These are phyloP conservation scores for Rosalia funebris DNA, from an alignment of 2,888 invertebrate species.

Conservation along the genomic window DNA sequence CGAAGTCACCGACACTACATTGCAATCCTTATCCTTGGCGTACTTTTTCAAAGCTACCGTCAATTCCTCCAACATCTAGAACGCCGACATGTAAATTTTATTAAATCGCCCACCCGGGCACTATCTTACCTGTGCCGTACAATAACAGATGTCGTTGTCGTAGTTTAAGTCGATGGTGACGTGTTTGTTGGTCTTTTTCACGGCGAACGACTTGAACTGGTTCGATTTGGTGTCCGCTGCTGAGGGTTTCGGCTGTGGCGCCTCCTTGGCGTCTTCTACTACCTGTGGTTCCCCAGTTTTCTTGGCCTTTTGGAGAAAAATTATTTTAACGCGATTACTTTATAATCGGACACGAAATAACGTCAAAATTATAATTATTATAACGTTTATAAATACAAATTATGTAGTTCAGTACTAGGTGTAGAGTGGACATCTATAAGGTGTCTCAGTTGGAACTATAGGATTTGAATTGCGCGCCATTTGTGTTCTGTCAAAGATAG, in stretches of 20 bases:
- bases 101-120: not conserved
- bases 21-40: slow-evolving; percentile 71
- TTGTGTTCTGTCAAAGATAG: no score
- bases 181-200: slow-evolving; percentile 49
- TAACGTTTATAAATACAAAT: no score
- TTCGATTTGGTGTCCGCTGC: slow-evolving; percentile 26
- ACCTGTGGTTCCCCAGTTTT: not conserved
- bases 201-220: slow-evolving; percentile 46
- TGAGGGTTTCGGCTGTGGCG: slow-evolving; percentile 22
- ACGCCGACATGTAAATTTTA: not conserved
- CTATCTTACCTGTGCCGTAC: slow-evolving; percentile 45
- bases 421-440: no score
- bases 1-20: slow-evolving; percentile 79
- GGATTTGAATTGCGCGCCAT: no score
- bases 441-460: no score
- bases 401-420: no score
- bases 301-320: no score
- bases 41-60: slow-evolving; percentile 73
- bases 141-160: slow-evolving; percentile 42
- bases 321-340: no score
- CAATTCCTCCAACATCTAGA: slow-evolving; percentile 81
- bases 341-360: no score
- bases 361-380: no score
- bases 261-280: slow-evolving; percentile 11
- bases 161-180: slow-evolving; percentile 49